Evolutionary conservation across 2,113 vertebrate species (phyloP), one percentile per base, ranked within the genome.

Genomic region (Saguinus midas): DNA sequence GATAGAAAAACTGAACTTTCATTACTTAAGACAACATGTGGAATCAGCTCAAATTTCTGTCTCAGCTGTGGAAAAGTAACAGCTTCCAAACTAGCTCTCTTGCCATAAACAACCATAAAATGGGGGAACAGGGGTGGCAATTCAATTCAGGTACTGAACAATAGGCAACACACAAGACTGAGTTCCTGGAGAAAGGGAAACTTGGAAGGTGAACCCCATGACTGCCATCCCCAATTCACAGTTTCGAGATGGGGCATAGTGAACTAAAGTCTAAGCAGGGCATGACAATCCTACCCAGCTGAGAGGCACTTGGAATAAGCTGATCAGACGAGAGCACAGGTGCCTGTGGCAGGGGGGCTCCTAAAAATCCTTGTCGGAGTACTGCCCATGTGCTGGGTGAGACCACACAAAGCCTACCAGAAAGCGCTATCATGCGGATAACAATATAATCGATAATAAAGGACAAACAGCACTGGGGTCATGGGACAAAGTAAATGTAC

Each of bases 221-320:
- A 52, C 79, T 8, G 2, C 35, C 27, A 17, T 3, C 23, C 3
- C 27, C 17, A 12, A 3, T 2, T 20, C 29, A 12, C 1, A 57
- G 9, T 25, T 57, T 58, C 40, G 20, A 82, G 72, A 75, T 16
- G 58, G n/a, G 29, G 23, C 40, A 52, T 4, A 21, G 37, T 29
- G 8, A 43, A 29, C 78, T 20, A 3, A 72, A 40, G 23, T 12
- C 45, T 48, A n/a, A 17, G 43, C 9, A 12, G 18, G 57, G 29
- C n/a, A 7, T 3, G 12, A 18, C 0, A 21, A 17, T 48, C 32
- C 35, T 12, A 0, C 58, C n/a, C 55, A 0, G 3, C 35, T 2
- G 23, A 13, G 21, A 18, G 14, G 32, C 35, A 4, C 37, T 21
- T 58, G 40, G 40, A 50, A 52, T 2, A 13, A 43, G 84, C 52